Conservation (phyloP, 1,140 invertebrate genomes). For the Ceratoteleas bidentatus region DNA sequence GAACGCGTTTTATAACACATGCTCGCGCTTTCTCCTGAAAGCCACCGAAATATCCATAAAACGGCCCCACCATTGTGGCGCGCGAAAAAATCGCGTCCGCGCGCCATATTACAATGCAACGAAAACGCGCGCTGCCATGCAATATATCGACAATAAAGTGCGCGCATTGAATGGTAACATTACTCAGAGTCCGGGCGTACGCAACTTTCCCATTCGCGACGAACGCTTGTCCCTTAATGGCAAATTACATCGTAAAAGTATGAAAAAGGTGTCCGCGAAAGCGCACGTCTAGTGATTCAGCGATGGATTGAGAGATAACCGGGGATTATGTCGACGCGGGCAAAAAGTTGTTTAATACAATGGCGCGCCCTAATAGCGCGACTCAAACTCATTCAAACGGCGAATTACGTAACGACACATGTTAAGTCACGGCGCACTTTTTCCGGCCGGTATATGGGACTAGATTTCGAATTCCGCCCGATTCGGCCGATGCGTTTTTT, state of each 20-base stretch:
- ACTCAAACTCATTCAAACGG: constrained; percentile 29
- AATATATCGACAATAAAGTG: constrained; percentile 59
- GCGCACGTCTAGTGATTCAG: constrained; percentile 45
- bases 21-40: constrained; percentile 53
- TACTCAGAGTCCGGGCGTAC: constrained; percentile 41
- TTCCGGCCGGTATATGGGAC: too few relatives aligned
- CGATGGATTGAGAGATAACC: constrained; percentile 53
- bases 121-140: constrained; percentile 42
- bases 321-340: constrained; percentile 24
- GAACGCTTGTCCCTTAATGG: constrained; percentile 58
- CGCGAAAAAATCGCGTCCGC: constrained; percentile 27
- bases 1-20: constrained; percentile 54
- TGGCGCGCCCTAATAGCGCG: constrained; percentile 26
- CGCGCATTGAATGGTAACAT: constrained; percentile 54
- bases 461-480: too few relatives aligned
- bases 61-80: constrained; percentile 23
- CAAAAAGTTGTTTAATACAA: constrained; percentile 47
- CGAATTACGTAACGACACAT: constrained; percentile 18
- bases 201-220: constrained; percentile 56
- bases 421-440: too few relatives aligned
- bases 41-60: constrained; percentile 53
- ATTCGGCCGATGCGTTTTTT: too few relatives aligned
- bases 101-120: constrained; percentile 54
- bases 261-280: constrained; percentile 58
- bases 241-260: constrained; percentile 58